Percentiles rank a stretch among this genome's conserved stretches.
Conservation (phyloP, 1,140 invertebrate genomes). For the Drosophila oshimai region DNA sequence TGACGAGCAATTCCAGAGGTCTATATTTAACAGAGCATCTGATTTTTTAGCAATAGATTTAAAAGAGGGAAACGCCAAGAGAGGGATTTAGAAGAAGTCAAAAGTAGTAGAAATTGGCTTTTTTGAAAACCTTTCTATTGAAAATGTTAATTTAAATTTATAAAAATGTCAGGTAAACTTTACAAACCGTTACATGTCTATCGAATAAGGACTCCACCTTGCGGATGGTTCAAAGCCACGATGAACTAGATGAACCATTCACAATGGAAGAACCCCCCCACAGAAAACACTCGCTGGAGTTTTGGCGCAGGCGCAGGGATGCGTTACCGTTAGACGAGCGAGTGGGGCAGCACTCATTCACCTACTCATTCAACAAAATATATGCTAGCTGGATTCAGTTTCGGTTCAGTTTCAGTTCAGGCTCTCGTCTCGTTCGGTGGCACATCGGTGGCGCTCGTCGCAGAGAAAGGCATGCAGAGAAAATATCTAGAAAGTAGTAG, state of each 20-base stretch:
- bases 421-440: constrained; percentile 71
- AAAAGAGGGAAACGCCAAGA: too few species aligned
- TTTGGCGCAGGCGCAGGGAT: constrained; percentile 13
- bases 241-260: background rate
- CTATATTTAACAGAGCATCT: too few species aligned
- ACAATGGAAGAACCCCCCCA: background rate
- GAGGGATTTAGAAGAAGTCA: too few species aligned
- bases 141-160: too few species aligned
- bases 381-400: constrained; percentile 58
- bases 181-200: background rate
- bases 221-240: too few species aligned
- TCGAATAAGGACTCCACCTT: constrained; percentile 2
- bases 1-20: too few species aligned
- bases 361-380: constrained; percentile 76
- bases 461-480: constrained; percentile 51
- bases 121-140: too few species aligned
- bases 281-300: background rate
- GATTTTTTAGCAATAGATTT: too few species aligned
- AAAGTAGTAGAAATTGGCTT: too few species aligned
- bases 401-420: constrained; percentile 72
- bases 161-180: background rate
- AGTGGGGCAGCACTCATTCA: constrained; percentile 58
- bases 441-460: constrained; percentile 72
- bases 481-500: constrained; percentile 34
- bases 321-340: background rate